phyloP scores from a whole-genome alignment of 2,888 invertebrate species.

The Acronicta psi region DNA sequence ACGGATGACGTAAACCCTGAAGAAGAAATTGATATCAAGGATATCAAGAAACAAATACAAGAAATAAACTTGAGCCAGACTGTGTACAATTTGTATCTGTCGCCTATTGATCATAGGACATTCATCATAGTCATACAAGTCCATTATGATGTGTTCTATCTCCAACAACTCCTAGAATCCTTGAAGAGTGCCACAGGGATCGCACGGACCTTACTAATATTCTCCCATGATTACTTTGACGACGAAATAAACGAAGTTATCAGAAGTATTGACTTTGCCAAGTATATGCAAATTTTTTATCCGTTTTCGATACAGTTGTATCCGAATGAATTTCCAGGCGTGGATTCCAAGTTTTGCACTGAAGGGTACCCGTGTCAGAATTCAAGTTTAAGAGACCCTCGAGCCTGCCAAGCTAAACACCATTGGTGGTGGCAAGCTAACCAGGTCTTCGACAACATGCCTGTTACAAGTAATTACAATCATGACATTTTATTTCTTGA shows the following conservation, averaged over 20 bases:
- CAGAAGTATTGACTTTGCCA: conserved; percentile 35
- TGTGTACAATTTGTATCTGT: conserved; percentile 47
- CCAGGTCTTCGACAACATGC: conserved; percentile 62
- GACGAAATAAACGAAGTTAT: conserved; percentile 47
- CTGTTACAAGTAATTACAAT: conserved; percentile 42
- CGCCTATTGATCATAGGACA: conserved; percentile 15
- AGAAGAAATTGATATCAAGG: conserved; percentile 24
- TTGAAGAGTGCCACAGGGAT: conserved; percentile 59
- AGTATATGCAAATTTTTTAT: conserved; percentile 52
- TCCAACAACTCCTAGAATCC: conserved; percentile 58
- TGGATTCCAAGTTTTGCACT: conserved; percentile 57
- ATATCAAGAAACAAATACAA: conserved; percentile 45
- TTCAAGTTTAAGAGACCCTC: conserved; percentile 41
- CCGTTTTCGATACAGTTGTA: conserved; percentile 63
- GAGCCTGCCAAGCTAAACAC: conserved; percentile 61
- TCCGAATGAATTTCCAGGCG: conserved; percentile 63
- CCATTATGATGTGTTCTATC: conserved; percentile 53
- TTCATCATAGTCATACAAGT: conserved; percentile 65
- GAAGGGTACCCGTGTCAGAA: conserved; percentile 54
- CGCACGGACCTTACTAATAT: conserved; percentile 60
- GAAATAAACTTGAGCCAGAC: conserved; percentile 56
- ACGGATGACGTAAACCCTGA: not conserved
- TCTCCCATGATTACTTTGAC: conserved; percentile 54
- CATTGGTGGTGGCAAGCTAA: conserved; percentile 71
- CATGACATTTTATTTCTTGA: conserved; percentile 56